phyloP scores from a whole-genome alignment of 1,140 invertebrate genomes.

The Monomorium pharaonis region DNA sequence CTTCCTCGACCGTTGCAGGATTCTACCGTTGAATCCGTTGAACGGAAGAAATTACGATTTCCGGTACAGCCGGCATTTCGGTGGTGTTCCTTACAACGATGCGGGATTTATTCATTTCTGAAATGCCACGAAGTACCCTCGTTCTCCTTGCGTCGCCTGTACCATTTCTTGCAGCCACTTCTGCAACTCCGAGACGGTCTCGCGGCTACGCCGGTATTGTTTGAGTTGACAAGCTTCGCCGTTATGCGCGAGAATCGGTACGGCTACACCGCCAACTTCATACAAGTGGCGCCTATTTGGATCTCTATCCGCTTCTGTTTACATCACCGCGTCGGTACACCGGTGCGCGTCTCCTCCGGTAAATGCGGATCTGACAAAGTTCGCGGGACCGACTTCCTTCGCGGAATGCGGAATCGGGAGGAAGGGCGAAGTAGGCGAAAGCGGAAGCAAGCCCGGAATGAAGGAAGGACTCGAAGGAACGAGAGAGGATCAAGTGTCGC shows the following conservation, averaged over 20 bases:
- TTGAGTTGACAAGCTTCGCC: constrained; percentile 60
- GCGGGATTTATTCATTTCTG: constrained; percentile 53
- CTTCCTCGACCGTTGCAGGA: constrained; percentile 16
- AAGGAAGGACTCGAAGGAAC: constrained; percentile 22
- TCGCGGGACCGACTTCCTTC: constrained; percentile 63
- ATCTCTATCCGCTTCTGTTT: constrained; percentile 67
- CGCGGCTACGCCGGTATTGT: constrained; percentile 51
- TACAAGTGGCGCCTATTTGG: constrained; percentile 60
- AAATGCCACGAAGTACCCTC: background rate
- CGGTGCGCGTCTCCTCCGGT: constrained; percentile 39
- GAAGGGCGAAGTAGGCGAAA: background rate
- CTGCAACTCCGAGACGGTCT: constrained; percentile 40
- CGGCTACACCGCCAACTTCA: constrained; percentile 54
- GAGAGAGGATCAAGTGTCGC: constrained; percentile 45
- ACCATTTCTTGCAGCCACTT: constrained; percentile 23
- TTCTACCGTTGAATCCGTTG: constrained; percentile 20
- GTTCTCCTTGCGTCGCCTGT: background rate
- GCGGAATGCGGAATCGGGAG: constrained; percentile 34
- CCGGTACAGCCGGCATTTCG: background rate
- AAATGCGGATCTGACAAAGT: constrained; percentile 50
- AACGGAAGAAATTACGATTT: constrained; percentile 46
- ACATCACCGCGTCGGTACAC: constrained; percentile 53
- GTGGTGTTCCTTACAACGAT: background rate
- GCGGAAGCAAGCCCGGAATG: constrained; percentile 13
- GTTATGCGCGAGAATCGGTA: constrained; percentile 58